Evolutionary conservation across 2,113 vertebrate genomes (phyloP).

Genomic region (Arothron firmamentum): DNA sequence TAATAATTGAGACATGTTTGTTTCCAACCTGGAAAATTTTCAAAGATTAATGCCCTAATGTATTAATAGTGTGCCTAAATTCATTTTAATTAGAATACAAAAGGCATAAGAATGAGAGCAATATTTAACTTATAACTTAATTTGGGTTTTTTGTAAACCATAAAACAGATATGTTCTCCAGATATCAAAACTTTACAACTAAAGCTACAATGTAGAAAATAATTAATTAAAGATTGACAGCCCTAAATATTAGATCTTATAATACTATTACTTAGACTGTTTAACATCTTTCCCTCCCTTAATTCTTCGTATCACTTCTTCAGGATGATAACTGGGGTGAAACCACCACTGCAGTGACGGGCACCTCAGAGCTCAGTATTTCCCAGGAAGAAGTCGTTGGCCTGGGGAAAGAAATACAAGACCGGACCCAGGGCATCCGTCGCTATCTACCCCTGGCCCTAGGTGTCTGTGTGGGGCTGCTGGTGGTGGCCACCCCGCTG

Average conservation of each 20-base stretch:
- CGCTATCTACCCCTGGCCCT: conserved; percentile 84
- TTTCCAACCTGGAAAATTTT: too few species aligned
- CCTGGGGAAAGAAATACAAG: conserved; percentile 82
- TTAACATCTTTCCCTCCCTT: neutral
- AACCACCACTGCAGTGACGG: conserved; percentile 89
- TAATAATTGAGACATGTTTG: conserved; percentile 8
- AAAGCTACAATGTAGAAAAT: too few species aligned
- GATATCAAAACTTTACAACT: too few species aligned
- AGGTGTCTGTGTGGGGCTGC: conserved; percentile 77
- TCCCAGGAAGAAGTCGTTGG: conserved; percentile 90
- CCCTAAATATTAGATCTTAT: too few species aligned
- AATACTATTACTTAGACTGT: neutral
- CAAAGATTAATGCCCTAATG: too few species aligned
- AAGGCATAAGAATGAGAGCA: too few species aligned
- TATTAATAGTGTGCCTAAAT: too few species aligned
- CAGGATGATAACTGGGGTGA: conserved; percentile 96
- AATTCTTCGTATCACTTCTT: neutral
- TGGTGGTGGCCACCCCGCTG: conserved; percentile 87
- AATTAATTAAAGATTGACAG: too few species aligned
- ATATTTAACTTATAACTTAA: too few species aligned
- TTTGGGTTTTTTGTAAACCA: too few species aligned
- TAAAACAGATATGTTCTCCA: too few species aligned
- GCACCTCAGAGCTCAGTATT: conserved; percentile 88
- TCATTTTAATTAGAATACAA: too few species aligned
- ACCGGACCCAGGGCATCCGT: conserved; percentile 78